Evolutionary conservation across 2,797 vertebrate genomes (phyloP), one percentile per base, ranked within the genome.

Genomic region (Urocyon cinereoargenteus): DNA sequence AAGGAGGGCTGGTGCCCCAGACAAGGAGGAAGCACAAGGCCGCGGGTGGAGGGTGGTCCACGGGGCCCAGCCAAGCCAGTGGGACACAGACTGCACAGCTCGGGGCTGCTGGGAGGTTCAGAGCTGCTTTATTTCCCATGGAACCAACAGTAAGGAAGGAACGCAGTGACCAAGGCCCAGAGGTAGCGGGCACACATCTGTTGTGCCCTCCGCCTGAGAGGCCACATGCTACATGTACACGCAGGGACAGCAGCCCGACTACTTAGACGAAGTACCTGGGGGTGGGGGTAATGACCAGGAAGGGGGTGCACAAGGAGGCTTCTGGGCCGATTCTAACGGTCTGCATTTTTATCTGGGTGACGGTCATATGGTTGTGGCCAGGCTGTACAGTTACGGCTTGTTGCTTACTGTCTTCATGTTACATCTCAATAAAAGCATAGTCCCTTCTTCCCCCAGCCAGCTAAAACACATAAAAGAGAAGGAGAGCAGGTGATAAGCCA

Each of bases 181-280:
- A 55, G 49, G 55, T 1, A 61, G 66, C 7, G 5, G 19, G 49
- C n/a, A 31, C 49, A 55, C 0, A 6, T 24, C 72, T 61, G 40
- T 40, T 57, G 8, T 10, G 10, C 16, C 34, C 40, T 36, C 75
- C 24, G 77, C 16, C 86, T 19, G 12, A 16, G 34, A 57, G 49
- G 31, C 34, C 4, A 5, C 2, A 1, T 1, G 75, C 22, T 1
- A 0, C 0, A 1, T 14, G 51, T 6, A 26, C 15, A 24, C 0
- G 31, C 57, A 87, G 31, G 9, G n/a, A 96, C 87, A 70, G 28
- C 26, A 45, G 40, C 40, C 40, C 7, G 40, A 45, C 40, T 5
- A 57, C 6, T 53, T 49, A 31, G 59, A 53, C 19, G 61, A 88
- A 72, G 78, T 61, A 18, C 12, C n/a, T 55, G 59, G 28, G 36